A percentile compares a stretch with the other conserved stretches of the same genome.
Conservation (phyloP, 2,797 vertebrate genomes). For the Danio choprae region DNA sequence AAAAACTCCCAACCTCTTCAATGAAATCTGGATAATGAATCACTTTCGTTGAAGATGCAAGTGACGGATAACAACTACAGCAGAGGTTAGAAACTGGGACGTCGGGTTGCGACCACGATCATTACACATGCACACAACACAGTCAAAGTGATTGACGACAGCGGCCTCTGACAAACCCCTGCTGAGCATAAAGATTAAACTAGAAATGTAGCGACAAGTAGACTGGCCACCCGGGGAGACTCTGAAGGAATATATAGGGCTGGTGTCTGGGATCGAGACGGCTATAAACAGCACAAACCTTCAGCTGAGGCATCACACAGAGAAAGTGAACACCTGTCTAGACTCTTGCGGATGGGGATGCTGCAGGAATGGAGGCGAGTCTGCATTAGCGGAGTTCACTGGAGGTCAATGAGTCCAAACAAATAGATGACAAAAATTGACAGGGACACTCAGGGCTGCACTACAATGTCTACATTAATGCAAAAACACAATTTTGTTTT, state of each 20-base stretch:
- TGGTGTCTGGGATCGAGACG: slow-evolving; percentile 24
- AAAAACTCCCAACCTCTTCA: slow-evolving; percentile 9
- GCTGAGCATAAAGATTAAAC: slow-evolving; percentile 32
- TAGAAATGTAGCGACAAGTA: slow-evolving; percentile 19
- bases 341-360: slow-evolving; percentile 34
- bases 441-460: not conserved
- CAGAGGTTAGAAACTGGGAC: not conserved
- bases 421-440: too few relatives aligned
- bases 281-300: slow-evolving; percentile 25
- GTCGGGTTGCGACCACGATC: not conserved
- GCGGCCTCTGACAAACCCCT: slow-evolving; percentile 10
- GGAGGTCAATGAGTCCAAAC: not conserved
- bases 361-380: not conserved
- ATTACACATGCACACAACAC: slow-evolving; percentile 26
- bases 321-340: slow-evolving; percentile 39
- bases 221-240: slow-evolving; percentile 26
- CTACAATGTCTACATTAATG: too few relatives aligned
- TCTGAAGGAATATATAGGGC: slow-evolving; percentile 27
- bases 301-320: slow-evolving; percentile 8
- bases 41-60: not conserved
- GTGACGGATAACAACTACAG: not conserved
- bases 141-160: slow-evolving; percentile 20
- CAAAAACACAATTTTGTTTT: too few relatives aligned
- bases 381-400: slow-evolving; percentile 3
- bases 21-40: slow-evolving; percentile 11